phyloP scores from a whole-genome alignment of 1,140 invertebrate genomes.

The Papilio aristodemus region DNA sequence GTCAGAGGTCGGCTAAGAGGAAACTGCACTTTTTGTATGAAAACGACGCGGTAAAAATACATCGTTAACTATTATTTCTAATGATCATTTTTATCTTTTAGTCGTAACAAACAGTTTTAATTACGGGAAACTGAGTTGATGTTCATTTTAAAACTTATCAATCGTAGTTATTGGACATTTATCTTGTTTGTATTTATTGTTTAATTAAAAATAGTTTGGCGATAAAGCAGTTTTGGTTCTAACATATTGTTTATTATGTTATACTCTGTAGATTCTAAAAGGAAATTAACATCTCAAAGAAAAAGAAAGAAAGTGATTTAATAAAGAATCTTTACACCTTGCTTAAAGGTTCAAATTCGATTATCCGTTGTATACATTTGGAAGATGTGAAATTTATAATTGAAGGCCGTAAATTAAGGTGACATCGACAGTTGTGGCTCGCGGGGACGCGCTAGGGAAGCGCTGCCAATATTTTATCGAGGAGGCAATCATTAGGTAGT shows the following conservation, averaged over 20 bases:
- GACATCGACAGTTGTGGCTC: constrained; percentile 78
- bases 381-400: constrained; percentile 77
- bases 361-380: constrained; percentile 20
- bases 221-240: not conserved
- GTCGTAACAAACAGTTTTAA: constrained; percentile 64
- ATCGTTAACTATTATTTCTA: constrained; percentile 60
- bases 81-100: constrained; percentile 71
- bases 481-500: constrained; percentile 71
- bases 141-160: constrained; percentile 61
- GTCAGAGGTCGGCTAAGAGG: constrained; percentile 70
- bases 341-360: constrained; percentile 38
- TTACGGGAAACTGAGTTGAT: constrained; percentile 68
- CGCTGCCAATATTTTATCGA: constrained; percentile 74
- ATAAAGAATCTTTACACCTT: not conserved
- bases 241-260: too few species aligned
- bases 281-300: too few species aligned
- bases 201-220: not conserved
- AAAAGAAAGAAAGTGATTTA: not conserved
- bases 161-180: constrained; percentile 47
- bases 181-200: constrained; percentile 41
- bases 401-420: constrained; percentile 78
- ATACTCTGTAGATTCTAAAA: too few species aligned
- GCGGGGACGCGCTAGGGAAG: constrained; percentile 53
- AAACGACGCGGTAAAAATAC: constrained; percentile 52
- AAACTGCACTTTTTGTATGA: constrained; percentile 55